phyloP scores from a whole-genome alignment of 1,140 invertebrate genomes.

The Lasioglossum baleicum region DNA sequence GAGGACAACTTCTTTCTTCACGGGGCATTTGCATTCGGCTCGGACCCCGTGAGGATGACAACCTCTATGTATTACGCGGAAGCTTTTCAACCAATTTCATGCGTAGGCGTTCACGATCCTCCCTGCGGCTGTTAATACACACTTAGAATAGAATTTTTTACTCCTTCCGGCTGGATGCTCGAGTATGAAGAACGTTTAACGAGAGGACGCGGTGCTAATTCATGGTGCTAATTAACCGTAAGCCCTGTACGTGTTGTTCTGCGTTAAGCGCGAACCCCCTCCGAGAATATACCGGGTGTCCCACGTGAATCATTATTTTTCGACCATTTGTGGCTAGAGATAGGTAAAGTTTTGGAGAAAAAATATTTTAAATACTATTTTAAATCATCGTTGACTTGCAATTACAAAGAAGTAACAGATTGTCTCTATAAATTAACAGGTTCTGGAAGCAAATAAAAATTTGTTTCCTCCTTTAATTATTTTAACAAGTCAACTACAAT shows the following conservation, averaged over 20 bases:
- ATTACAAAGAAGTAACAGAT: too few relatives aligned
- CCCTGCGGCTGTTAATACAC: neutral
- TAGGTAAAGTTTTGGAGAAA: too few relatives aligned
- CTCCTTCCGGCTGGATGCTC: constrained; percentile 11
- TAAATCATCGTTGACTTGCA: too few relatives aligned
- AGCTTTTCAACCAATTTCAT: neutral
- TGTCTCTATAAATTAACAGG: too few relatives aligned
- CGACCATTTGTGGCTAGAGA: too few relatives aligned
- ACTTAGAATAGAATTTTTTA: constrained; percentile 11
- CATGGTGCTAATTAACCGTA: constrained; percentile 16
- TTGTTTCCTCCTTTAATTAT: too few relatives aligned
- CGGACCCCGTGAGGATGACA: neutral
- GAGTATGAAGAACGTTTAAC: constrained; percentile 33
- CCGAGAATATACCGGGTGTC: neutral
- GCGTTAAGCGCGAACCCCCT: neutral
- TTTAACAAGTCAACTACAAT: too few relatives aligned
- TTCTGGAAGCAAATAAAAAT: too few relatives aligned
- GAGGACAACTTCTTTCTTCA: neutral
- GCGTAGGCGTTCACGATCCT: neutral
- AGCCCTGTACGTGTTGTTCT: neutral
- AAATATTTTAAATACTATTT: too few relatives aligned
- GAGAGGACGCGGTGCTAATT: constrained; percentile 3
- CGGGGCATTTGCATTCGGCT: constrained; percentile 17
- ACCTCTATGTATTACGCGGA: neutral
- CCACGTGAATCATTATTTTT: too few relatives aligned